phyloP scores from a whole-genome alignment of 2,797 vertebrate genomes.

The Centroberyx gerrardi region DNA sequence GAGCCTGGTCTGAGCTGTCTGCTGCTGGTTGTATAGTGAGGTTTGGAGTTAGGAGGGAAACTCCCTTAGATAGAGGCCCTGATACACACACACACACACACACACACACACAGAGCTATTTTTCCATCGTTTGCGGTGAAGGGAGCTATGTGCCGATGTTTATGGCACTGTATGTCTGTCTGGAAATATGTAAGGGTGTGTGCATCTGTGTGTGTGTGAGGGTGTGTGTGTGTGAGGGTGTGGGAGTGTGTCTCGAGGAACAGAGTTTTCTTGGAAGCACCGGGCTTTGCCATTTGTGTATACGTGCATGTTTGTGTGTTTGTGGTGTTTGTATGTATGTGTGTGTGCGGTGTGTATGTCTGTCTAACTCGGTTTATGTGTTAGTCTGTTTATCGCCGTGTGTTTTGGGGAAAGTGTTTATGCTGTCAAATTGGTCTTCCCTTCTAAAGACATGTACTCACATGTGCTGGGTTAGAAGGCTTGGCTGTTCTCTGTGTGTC shows the following conservation, averaged over 20 bases:
- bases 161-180: slow-evolving; percentile 67
- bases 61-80: slow-evolving; percentile 59
- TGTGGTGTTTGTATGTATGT: slow-evolving; percentile 26
- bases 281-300: slow-evolving; percentile 39
- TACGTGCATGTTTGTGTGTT: slow-evolving; percentile 28
- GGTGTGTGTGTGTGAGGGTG: slow-evolving; percentile 21
- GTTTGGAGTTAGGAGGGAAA: slow-evolving; percentile 46
- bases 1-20: slow-evolving; percentile 13
- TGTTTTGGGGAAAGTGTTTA: slow-evolving; percentile 73
- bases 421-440: slow-evolving; percentile 44
- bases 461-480: slow-evolving; percentile 39
- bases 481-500: slow-evolving; percentile 12
- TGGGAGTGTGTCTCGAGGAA: slow-evolving; percentile 43
- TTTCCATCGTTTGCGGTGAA: slow-evolving; percentile 68
- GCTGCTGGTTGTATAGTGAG: slow-evolving; percentile 26
- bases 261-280: slow-evolving; percentile 56
- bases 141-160: slow-evolving; percentile 67
- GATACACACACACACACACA: slow-evolving; percentile 43
- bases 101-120: slow-evolving; percentile 38
- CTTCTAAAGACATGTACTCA: slow-evolving; percentile 43
- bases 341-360: slow-evolving; percentile 20
- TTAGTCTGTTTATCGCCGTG: slow-evolving; percentile 63
- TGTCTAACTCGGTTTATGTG: slow-evolving; percentile 53
- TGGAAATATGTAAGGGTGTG: slow-evolving; percentile 53
- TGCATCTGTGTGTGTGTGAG: slow-evolving; percentile 41